Conservation (phyloP, 1,140 invertebrate species). For the Archivesica marissinica region DNA sequence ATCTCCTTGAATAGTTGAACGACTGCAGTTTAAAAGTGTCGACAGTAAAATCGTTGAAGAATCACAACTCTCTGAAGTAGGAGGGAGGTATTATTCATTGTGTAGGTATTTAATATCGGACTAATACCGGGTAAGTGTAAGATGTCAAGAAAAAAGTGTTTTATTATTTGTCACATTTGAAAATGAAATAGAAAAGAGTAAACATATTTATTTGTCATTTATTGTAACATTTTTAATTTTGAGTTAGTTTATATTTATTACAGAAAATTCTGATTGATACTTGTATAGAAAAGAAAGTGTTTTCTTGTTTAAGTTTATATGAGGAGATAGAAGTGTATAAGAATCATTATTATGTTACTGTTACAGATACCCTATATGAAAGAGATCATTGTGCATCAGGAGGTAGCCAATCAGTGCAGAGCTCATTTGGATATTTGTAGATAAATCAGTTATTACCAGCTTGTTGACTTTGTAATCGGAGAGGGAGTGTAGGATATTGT, state of each 20-base stretch:
- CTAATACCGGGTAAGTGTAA: neutral
- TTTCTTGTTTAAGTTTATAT: no score
- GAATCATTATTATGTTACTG: no score
- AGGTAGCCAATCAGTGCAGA: neutral
- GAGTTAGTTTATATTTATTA: no score
- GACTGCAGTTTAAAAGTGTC: neutral
- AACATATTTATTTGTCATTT: neutral
- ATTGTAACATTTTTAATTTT: neutral
- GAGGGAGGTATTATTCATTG: neutral
- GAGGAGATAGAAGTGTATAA: no score
- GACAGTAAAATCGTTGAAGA: slow-evolving; percentile 39
- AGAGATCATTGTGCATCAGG: neutral
- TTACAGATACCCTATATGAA: no score
- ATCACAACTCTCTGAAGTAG: neutral
- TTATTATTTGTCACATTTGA: neutral
- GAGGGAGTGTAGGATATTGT: neutral
- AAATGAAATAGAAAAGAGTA: neutral
- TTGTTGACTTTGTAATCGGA: neutral
- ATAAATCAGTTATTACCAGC: slow-evolving; percentile 2
- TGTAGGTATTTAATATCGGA: neutral
- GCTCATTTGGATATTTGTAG: slow-evolving; percentile 29
- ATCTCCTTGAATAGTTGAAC: slow-evolving; percentile 35
- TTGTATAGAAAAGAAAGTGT: no score
- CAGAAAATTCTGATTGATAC: no score
- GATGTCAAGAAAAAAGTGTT: neutral